Evolutionary conservation across 1,140 invertebrate genomes (phyloP), one percentile per base, ranked within the genome.

Genomic region (Trissolcus basalis): DNA sequence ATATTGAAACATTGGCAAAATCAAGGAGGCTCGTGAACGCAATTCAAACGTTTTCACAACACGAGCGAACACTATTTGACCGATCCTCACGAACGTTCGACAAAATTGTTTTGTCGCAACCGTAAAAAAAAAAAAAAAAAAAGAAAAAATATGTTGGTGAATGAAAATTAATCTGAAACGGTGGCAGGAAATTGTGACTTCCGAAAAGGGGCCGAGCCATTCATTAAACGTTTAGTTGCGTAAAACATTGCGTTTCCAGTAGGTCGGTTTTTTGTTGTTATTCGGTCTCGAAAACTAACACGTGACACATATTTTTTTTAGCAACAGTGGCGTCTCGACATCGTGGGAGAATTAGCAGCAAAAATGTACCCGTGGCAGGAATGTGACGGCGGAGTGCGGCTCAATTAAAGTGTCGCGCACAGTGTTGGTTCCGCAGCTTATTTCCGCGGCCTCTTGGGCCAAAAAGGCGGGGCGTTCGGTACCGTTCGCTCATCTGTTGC

Each of bases 341-440:
- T 61, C 67, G 67, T 70, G 67, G 67, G 67, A 70, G 56, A 70
- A 70, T 61, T 9, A 44, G 35, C 50, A 19, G 16, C 45, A 43
- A 70, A 70, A 61, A 70, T 61, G 67, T 53, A 15, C 60, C 58
- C 68, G 55, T 41, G 55, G 61, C 55, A 27, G n/a, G 7, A 59
- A 59, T 35, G 59, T 64, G 32, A 65, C 70, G 50, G 33, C 43
- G 35, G 16, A 55, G 54, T 60, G 61, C 41, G 44, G 53, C 55
- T 65, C 70, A 73, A 73, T 73, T 73, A 65, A 65, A 54, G 55
- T 32, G 54, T 51, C 54, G 39, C 48, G 19, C 44, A 39, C 16
- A 69, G 65, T 55, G 56, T 70, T 50, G 16, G 49, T 61, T 71
- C 47, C 60, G 60, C 33, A 64, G 19, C n/a, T 48, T 27, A 54